Base-by-base conservation (phyloP, 2,113 vertebrate genomes). In the Callocephalon fimbriatum region DNA sequence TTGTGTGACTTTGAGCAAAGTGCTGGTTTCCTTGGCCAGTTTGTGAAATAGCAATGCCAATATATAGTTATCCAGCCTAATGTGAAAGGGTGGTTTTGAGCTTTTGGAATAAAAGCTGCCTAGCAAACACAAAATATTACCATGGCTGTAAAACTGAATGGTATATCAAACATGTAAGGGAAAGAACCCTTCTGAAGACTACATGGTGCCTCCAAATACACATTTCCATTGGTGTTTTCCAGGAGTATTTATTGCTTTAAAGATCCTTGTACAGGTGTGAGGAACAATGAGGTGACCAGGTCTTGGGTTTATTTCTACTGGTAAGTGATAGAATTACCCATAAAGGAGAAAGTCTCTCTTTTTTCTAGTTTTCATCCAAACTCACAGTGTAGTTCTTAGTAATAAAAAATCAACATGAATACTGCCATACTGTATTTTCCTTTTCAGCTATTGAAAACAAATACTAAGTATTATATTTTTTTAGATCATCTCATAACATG, bases 361-460 rank as follows among this genome's bases (percentile, higher is more conserved):
- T 40, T 47, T 56, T 53, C 23, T 23, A 66, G 18, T 16, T 91
- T 89, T 67, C 9, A 21, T 86, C 51, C 2, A 4, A 0, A 42
- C 31, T 72, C 27, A 51, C 4, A 29, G 8, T 50, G 9, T 51
- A 71, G 35, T 9, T 67, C 40, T 86, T 66, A 45, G 7, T 29
- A 88, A 92, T 14, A 26, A n/a, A 66, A 82, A 86, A 48, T 68
- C 21, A 83, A 35, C n/a, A 61, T 3, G 15, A 72, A 56, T 48
- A 37, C 3, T 40, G 22, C 1, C 21, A 20, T 29, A 37, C 3
- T 32, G 10, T 27, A 9, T 37, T 59, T 23, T 63, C 26, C 42
- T 90, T 92, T 83, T 53, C 53, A 93, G n/a, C 4, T 86, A 51
- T 77, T 29, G 38, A 54, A 90, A 66, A 31, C 7, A 79, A 91